Conservation (phyloP, 2,888 invertebrate genomes). For the Macrosoma leucophasiata region DNA sequence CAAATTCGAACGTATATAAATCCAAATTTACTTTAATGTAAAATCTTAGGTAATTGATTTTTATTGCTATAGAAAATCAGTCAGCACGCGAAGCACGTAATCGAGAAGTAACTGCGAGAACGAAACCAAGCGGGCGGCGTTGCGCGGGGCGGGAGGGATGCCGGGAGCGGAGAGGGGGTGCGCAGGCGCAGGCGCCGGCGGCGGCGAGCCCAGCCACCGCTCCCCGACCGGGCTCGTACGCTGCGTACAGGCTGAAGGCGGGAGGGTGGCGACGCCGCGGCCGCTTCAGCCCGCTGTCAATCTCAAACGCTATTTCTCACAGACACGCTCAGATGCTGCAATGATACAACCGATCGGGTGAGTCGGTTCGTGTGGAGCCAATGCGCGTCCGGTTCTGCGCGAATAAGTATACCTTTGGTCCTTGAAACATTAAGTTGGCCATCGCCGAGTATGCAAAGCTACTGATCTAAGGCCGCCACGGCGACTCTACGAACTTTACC, state of each 20-base stretch:
- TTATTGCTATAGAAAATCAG: slow-evolving; percentile 79
- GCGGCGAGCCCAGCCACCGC: slow-evolving; percentile 19
- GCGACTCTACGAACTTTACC: slow-evolving; percentile 76
- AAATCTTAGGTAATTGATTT: slow-evolving; percentile 78
- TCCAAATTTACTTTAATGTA: slow-evolving; percentile 77
- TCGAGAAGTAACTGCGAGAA: slow-evolving; percentile 77
- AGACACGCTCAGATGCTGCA: slow-evolving; percentile 60
- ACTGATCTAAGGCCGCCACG: slow-evolving; percentile 73
- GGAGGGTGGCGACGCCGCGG: slow-evolving; percentile 21
- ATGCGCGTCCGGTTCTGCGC: slow-evolving; percentile 74
- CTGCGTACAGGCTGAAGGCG: too few relatives aligned
- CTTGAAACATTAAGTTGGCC: slow-evolving; percentile 73
- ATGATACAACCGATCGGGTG: slow-evolving; percentile 58
- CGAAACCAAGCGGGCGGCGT: slow-evolving; percentile 72
- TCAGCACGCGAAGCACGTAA: slow-evolving; percentile 78
- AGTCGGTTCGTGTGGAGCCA: slow-evolving; percentile 73
- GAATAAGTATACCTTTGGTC: slow-evolving; percentile 75
- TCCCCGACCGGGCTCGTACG: slow-evolving; percentile 13
- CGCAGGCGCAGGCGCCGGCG: slow-evolving; percentile 32
- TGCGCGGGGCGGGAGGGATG: slow-evolving; percentile 42
- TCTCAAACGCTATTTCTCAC: slow-evolving; percentile 53
- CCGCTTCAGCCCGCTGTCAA: slow-evolving; percentile 37
- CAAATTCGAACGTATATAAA: slow-evolving; percentile 76
- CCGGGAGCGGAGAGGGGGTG: slow-evolving; percentile 36
- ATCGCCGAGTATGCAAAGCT: slow-evolving; percentile 75